Evolutionary conservation across 2,888 invertebrate genomes (phyloP).

Genomic region (Eurytoma californica): DNA sequence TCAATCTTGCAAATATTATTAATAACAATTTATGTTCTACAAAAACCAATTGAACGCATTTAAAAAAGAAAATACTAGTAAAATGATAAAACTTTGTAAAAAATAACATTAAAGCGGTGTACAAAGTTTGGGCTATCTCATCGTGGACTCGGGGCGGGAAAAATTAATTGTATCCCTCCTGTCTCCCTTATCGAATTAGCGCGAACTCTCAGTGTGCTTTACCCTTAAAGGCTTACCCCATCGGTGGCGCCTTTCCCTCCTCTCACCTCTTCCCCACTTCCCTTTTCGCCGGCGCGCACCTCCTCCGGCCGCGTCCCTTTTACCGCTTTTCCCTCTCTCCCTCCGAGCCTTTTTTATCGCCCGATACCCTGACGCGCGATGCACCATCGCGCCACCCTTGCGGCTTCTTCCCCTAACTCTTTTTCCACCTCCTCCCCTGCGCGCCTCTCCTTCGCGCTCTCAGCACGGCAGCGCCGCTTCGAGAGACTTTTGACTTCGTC

Average conservation of each 20-base stretch:
- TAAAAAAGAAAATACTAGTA: no score
- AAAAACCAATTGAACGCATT: no score
- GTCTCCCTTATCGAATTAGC: slow-evolving; percentile 13
- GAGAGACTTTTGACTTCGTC: slow-evolving; percentile 21
- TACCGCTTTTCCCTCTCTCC: slow-evolving; percentile 76
- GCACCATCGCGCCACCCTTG: slow-evolving; percentile 35
- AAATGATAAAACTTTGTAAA: no score
- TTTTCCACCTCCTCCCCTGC: slow-evolving; percentile 18
- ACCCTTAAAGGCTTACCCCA: not conserved
- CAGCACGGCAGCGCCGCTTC: slow-evolving; percentile 51
- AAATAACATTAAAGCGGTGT: no score
- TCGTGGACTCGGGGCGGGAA: no score
- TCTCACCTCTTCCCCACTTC: not conserved
- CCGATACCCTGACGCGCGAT: slow-evolving; percentile 36
- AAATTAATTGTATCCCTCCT: not conserved
- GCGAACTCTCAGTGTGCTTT: slow-evolving; percentile 59
- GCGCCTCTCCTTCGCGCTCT: slow-evolving; percentile 61
- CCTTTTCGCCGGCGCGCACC: slow-evolving; percentile 69
- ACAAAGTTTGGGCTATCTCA: no score
- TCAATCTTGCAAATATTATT: no score
- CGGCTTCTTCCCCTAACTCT: slow-evolving; percentile 39
- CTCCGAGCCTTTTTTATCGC: slow-evolving; percentile 25
- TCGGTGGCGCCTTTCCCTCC: not conserved
- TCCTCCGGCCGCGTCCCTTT: slow-evolving; percentile 53
- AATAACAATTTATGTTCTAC: no score